Conservation (phyloP, 2,113 vertebrate species). For the Mesembrinibis cayennensis region DNA sequence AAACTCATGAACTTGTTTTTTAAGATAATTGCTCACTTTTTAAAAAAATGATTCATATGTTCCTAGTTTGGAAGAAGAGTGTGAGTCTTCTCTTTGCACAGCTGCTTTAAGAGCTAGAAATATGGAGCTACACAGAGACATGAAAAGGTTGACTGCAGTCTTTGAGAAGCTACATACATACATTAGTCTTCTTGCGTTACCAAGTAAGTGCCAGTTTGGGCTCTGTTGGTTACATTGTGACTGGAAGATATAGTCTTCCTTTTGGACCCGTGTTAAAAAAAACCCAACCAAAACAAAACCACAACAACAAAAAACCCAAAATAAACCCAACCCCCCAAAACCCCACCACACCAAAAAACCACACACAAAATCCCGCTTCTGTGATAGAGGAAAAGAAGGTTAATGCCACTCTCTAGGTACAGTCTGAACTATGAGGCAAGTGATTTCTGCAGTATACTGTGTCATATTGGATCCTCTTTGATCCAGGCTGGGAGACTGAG, state of each 20-base stretch:
- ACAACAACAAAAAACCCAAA: background rate
- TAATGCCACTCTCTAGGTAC: background rate
- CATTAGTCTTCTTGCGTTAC: conserved; percentile 85
- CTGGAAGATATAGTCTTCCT: background rate
- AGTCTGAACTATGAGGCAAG: background rate
- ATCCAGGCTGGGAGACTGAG: background rate
- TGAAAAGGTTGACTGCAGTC: conserved; percentile 84
- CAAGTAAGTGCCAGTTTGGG: conserved; percentile 80
- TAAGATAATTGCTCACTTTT: conserved; percentile 26
- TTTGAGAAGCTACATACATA: conserved; percentile 94
- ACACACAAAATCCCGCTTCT: background rate
- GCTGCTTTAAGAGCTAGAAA: conserved; percentile 85
- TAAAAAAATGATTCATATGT: conserved; percentile 56
- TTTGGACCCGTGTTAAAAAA: background rate
- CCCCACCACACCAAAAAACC: background rate
- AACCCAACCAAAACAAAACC: background rate
- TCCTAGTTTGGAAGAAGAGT: conserved; percentile 95
- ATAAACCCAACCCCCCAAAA: background rate
- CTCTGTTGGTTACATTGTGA: background rate
- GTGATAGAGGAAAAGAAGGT: background rate
- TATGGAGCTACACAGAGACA: conserved; percentile 85
- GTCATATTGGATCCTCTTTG: background rate
- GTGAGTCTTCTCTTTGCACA: conserved; percentile 88
- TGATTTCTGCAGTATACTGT: background rate
- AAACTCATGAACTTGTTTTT: background rate